Percentiles rank a stretch among this genome's conserved stretches.
These are phyloP conservation scores for Maniola hyperantus DNA, from an alignment of 2,888 invertebrate species.

Conservation along the genomic window DNA sequence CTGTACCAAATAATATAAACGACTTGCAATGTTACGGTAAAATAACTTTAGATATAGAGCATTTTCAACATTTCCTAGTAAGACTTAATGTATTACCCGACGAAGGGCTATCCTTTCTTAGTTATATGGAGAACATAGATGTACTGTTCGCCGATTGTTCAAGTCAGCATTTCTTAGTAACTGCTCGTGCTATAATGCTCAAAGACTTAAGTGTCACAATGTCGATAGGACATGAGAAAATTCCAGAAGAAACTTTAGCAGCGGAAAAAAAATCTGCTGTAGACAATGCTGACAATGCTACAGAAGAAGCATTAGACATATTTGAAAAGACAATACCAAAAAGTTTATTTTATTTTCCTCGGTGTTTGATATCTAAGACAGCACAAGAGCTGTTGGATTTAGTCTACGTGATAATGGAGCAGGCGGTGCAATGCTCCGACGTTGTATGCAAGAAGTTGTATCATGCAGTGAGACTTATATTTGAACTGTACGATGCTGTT, in stretches of 20 bases:
- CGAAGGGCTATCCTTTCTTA: slow-evolving; percentile 82
- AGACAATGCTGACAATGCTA: slow-evolving; percentile 34
- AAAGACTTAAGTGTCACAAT: slow-evolving; percentile 91
- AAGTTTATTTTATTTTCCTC: slow-evolving; percentile 75
- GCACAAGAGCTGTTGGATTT: slow-evolving; percentile 85
- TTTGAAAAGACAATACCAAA: slow-evolving; percentile 70
- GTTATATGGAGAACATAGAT: slow-evolving; percentile 89
- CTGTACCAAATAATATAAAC: slow-evolving; percentile 89
- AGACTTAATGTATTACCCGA: slow-evolving; percentile 82
- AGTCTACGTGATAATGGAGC: slow-evolving; percentile 85
- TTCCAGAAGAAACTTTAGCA: slow-evolving; percentile 49
- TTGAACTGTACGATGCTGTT: slow-evolving; percentile 89
- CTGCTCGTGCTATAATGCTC: slow-evolving; percentile 88
- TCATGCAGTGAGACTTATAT: slow-evolving; percentile 86
- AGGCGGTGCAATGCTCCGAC: slow-evolving; percentile 84
- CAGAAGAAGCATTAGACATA: slow-evolving; percentile 66
- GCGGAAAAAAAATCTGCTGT: slow-evolving; percentile 30
- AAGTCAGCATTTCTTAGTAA: slow-evolving; percentile 86
- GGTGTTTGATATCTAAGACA: slow-evolving; percentile 84
- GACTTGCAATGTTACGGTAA: slow-evolving; percentile 86
- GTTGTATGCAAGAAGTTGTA: slow-evolving; percentile 85
- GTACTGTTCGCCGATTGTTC: slow-evolving; percentile 89
- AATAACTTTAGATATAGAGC: slow-evolving; percentile 84
- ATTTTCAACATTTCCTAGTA: slow-evolving; percentile 85
- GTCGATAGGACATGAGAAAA: slow-evolving; percentile 77